Conservation (phyloP, 2,113 vertebrate species). For the Thinocorus orbignyianus region DNA sequence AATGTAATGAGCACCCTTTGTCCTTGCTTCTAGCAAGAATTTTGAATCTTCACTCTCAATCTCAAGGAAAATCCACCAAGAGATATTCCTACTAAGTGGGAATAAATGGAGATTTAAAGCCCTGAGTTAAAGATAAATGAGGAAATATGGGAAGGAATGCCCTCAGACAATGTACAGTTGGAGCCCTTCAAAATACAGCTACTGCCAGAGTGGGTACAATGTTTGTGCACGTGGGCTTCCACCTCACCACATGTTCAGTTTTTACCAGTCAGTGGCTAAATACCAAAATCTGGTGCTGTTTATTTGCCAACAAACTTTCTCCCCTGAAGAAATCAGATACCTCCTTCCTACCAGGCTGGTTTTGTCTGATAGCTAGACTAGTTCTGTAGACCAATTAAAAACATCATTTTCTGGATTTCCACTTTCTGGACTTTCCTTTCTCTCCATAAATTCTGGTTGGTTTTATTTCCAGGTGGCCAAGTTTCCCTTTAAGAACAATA, state of each 20-base stretch:
- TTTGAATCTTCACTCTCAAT: background rate
- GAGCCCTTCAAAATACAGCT: background rate
- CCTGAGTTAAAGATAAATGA: background rate
- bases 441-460: background rate
- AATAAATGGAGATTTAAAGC: conserved; percentile 9
- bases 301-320: background rate
- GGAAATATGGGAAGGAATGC: background rate
- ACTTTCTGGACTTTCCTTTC: background rate
- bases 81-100: background rate
- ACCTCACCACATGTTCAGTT: background rate
- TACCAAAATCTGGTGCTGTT: background rate
- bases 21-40: conserved; percentile 6
- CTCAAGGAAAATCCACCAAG: background rate
- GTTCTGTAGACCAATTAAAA: background rate
- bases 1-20: background rate
- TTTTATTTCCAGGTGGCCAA: conserved; percentile 83
- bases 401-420: background rate
- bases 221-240: background rate
- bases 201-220: background rate
- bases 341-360: background rate
- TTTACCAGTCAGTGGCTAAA: background rate
- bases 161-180: background rate
- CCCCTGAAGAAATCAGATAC: background rate
- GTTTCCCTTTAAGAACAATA: conserved; percentile 86
- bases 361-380: background rate